These are phyloP conservation scores for Acestrorhynchus altus DNA, from an alignment of 2,797 vertebrate species.

Conservation along the genomic window DNA sequence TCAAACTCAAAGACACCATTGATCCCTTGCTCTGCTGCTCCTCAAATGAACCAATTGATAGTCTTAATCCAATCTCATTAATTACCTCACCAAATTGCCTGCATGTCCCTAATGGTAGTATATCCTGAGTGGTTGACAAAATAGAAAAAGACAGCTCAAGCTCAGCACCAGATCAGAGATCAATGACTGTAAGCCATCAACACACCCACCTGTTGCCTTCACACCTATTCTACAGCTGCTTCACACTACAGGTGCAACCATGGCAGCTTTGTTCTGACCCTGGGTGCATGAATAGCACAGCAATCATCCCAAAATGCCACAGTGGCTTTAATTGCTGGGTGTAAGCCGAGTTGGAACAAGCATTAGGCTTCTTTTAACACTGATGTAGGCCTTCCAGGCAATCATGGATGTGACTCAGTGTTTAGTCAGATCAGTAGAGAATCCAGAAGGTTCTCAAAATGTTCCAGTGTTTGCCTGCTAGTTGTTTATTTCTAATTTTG, in stretches of 20 bases:
- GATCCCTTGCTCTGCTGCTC: slow-evolving; percentile 64
- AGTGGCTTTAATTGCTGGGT: neutral
- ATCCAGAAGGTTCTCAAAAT: neutral
- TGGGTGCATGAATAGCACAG: neutral
- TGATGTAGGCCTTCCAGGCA: slow-evolving; percentile 14
- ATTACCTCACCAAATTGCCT: slow-evolving; percentile 68
- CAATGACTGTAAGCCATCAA: neutral
- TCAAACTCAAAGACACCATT: slow-evolving; percentile 35
- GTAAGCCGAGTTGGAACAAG: slow-evolving; percentile 3
- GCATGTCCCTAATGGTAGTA: slow-evolving; percentile 65
- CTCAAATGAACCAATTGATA: slow-evolving; percentile 64
- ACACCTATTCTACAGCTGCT: neutral
- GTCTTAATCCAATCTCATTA: slow-evolving; percentile 72
- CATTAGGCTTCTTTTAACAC: slow-evolving; percentile 5
- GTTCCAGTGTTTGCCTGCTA: neutral
- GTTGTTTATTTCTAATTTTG: neutral
- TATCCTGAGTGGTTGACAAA: slow-evolving; percentile 53
- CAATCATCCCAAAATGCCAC: neutral
- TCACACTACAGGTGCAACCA: neutral
- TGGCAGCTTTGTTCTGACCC: slow-evolving; percentile 3
- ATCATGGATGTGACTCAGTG: neutral
- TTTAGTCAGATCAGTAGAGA: slow-evolving; percentile 8
- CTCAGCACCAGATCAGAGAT: neutral
- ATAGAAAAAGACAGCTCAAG: slow-evolving; percentile 53
- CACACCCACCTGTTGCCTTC: neutral